Evolutionary conservation across 2,888 invertebrate genomes (phyloP).

Genomic region (Amaurobius ferox): DNA sequence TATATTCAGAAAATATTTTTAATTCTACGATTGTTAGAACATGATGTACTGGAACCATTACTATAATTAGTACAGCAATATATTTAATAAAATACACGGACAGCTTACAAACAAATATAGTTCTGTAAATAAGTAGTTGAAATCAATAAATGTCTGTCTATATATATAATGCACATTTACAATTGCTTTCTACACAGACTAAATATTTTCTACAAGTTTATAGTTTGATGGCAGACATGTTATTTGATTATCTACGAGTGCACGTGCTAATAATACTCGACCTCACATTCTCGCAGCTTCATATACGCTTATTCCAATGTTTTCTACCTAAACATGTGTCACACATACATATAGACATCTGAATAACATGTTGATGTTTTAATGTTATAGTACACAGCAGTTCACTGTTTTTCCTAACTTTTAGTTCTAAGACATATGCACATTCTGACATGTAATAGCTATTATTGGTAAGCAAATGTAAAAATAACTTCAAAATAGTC

Average conservation of each 20-base stretch:
- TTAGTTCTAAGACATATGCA: not conserved
- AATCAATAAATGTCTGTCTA: not conserved
- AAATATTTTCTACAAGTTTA: not conserved
- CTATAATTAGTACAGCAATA: not conserved
- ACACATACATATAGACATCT: slow-evolving; percentile 5
- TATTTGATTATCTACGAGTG: slow-evolving; percentile 2
- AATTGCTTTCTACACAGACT: not conserved
- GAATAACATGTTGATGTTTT: not conserved
- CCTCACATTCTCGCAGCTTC: not conserved
- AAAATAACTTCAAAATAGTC: too few relatives aligned
- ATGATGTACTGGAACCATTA: too few relatives aligned
- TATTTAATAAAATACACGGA: not conserved
- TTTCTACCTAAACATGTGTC: not conserved
- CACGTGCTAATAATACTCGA: not conserved
- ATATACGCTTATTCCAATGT: not conserved
- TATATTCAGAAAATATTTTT: too few relatives aligned
- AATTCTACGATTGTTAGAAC: too few relatives aligned
- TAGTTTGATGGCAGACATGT: not conserved
- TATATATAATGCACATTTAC: not conserved
- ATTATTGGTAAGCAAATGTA: too few relatives aligned
- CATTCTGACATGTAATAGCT: not conserved
- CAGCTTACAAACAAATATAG: not conserved
- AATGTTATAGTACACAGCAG: not conserved
- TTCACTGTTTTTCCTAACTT: not conserved
- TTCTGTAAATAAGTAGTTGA: not conserved